Base-by-base conservation (phyloP, 2,113 vertebrate genomes). In the Hippocampus guttulatus region DNA sequence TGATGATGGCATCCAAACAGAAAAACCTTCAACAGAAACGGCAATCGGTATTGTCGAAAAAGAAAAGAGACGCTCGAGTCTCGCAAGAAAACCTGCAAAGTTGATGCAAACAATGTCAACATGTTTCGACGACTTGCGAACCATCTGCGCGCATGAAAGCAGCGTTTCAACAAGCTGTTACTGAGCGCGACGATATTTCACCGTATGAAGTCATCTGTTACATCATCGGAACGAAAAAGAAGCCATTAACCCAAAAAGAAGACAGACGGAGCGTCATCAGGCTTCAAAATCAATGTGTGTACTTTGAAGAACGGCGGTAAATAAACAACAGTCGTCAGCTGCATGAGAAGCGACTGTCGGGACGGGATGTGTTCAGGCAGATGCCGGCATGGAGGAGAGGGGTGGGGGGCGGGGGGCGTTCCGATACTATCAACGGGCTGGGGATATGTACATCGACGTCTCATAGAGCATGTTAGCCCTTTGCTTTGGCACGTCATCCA, bases 31-130 rank as follows among this genome's bases (percentile, higher is more conserved):
- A 7, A 12, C 9, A 15, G 23, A 25, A 57, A 54, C 8, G 9
- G 52, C 20, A 54, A 57, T 57, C 9, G 25, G 14, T 57, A 57
- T 18, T 5, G n/a, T 23, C 8, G 21, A 4, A 55, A 55, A 55
- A 60, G 15, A 16, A 60, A 5, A 18, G 25, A 8, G 57, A 61
- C 27, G 18, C 15, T 58, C 7, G 23, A 38, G 27, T 9, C 15
- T 61, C 18, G 16, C 16, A 61, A 61, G 18, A 33, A 30, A 27
- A 60, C 57, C 5, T 27, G 25, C 1, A 60, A 60, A 30, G 57
- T 30, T 60, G 57, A 60, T 7, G 57, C 57, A 25, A 57, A 58
- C 55, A 61, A 61, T 27, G 23, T 58, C 55, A 58, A 58, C 55
- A 27, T 27, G 55, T 61, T 15, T 61, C 58, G 8, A 33, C 15